A percentile compares a stretch with the other conserved stretches of the same genome.
phyloP scores from a whole-genome alignment of 2,113 vertebrate species.

The Corythoichthys intestinalis region DNA sequence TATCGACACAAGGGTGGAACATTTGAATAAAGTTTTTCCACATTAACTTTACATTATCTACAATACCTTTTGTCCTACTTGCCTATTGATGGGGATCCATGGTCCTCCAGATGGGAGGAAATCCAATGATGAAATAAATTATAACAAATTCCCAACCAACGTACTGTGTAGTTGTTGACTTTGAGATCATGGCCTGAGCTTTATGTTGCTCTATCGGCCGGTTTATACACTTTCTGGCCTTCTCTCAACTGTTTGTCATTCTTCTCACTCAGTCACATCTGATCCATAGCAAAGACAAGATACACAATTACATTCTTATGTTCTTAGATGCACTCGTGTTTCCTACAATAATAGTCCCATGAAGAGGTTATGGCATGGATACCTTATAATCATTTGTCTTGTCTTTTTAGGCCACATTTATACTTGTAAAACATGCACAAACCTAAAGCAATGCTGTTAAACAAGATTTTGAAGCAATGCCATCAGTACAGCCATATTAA shows the following conservation, averaged over 20 bases:
- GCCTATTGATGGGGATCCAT: slow-evolving; percentile 17
- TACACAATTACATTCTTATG: slow-evolving; percentile 16
- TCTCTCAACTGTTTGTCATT: slow-evolving; percentile 35
- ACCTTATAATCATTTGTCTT: slow-evolving; percentile 40
- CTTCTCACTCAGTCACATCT: slow-evolving; percentile 1
- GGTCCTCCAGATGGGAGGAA: slow-evolving; percentile 36
- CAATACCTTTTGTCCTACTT: background rate
- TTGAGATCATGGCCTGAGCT: slow-evolving; percentile 47
- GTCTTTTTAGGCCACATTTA: slow-evolving; percentile 23
- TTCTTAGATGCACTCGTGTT: slow-evolving; percentile 42
- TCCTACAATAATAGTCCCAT: slow-evolving; percentile 20
- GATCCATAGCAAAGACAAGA: background rate
- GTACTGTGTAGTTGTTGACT: slow-evolving; percentile 29
- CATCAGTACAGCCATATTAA: too few relatives aligned
- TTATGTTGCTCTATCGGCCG: slow-evolving; percentile 41
- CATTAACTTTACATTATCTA: background rate
- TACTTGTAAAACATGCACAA: background rate
- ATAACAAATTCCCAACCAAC: slow-evolving; percentile 36
- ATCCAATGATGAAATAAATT: slow-evolving; percentile 20
- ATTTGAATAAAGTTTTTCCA: background rate
- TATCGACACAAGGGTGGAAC: slow-evolving; percentile 1
- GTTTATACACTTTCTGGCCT: slow-evolving; percentile 37
- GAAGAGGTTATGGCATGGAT: slow-evolving; percentile 38
- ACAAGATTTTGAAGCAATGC: too few relatives aligned
- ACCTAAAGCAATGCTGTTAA: too few relatives aligned